These are phyloP conservation scores for Gandaritis pyraliata DNA, from an alignment of 2,888 invertebrate species.

Conservation along the genomic window DNA sequence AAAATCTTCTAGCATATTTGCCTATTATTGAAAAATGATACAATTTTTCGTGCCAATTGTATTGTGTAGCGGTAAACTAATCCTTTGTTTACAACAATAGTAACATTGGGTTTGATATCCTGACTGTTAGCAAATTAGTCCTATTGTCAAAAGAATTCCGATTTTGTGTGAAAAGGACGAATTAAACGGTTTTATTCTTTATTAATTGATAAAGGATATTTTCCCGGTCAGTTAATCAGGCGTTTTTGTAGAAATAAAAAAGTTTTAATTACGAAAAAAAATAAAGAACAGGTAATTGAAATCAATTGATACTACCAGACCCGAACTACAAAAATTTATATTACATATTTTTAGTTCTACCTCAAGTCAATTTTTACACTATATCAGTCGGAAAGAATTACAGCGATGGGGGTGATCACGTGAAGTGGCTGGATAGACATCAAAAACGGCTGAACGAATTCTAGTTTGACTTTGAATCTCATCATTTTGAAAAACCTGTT, in stretches of 20 bases:
- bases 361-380: too few relatives aligned
- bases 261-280: background rate
- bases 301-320: too few relatives aligned
- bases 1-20: constrained; percentile 3
- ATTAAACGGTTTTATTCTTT: constrained; percentile 50
- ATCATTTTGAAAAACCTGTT: constrained; percentile 20
- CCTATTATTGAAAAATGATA: constrained; percentile 6
- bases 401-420: too few relatives aligned
- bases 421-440: too few relatives aligned
- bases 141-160: constrained; percentile 49
- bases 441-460: too few relatives aligned
- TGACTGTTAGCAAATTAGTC: constrained; percentile 54
- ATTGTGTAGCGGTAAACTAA: constrained; percentile 53
- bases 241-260: background rate
- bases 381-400: too few relatives aligned
- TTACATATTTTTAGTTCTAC: too few relatives aligned
- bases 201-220: constrained; percentile 39
- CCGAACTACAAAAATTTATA: too few relatives aligned
- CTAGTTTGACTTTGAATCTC: too few relatives aligned
- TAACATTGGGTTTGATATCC: constrained; percentile 49
- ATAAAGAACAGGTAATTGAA: too few relatives aligned
- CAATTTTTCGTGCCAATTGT: constrained; percentile 52
- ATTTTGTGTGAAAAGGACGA: constrained; percentile 47
- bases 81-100: constrained; percentile 56
- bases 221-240: background rate